A percentile compares a stretch with the other conserved stretches of the same genome.
phyloP scores from a whole-genome alignment of 2,888 invertebrate genomes.

The Helicoverpa assulta region DNA sequence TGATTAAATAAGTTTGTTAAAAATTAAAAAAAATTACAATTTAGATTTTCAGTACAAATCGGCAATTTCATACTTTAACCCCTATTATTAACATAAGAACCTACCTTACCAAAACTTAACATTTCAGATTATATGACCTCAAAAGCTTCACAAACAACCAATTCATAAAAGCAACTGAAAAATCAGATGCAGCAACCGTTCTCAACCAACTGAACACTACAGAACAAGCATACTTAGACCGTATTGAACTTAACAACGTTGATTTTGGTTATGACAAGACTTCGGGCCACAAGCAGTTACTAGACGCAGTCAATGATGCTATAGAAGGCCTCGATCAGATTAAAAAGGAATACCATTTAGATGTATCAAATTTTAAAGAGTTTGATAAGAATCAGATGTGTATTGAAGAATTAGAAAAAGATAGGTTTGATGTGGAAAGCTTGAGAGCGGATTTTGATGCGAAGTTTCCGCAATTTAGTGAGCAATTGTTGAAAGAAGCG shows the following conservation, averaged over 20 bases:
- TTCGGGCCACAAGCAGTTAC: constrained; percentile 79
- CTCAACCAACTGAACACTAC: constrained; percentile 69
- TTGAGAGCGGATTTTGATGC: constrained; percentile 77
- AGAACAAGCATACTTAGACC: constrained; percentile 76
- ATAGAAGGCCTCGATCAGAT: constrained; percentile 81
- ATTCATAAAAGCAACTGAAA: constrained; percentile 74
- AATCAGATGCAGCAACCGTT: constrained; percentile 68
- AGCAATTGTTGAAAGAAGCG: constrained; percentile 78
- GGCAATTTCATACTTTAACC: no score
- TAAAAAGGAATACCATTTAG: constrained; percentile 80
- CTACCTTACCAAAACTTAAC: background rate
- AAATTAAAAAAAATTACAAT: no score
- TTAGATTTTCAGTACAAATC: no score
- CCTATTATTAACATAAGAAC: no score
- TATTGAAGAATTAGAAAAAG: constrained; percentile 73
- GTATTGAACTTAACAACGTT: constrained; percentile 78
- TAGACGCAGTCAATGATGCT: constrained; percentile 84
- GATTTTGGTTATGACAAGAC: constrained; percentile 82
- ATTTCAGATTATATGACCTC: constrained; percentile 80
- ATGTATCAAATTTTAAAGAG: constrained; percentile 75
- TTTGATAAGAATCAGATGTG: constrained; percentile 70
- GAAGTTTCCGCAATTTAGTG: constrained; percentile 80
- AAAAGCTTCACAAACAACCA: constrained; percentile 72
- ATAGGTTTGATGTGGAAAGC: constrained; percentile 75
- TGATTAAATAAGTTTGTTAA: no score